These are phyloP conservation scores for Pangasius sanitwongsei DNA, from an alignment of 2,797 vertebrate species.

Conservation along the genomic window DNA sequence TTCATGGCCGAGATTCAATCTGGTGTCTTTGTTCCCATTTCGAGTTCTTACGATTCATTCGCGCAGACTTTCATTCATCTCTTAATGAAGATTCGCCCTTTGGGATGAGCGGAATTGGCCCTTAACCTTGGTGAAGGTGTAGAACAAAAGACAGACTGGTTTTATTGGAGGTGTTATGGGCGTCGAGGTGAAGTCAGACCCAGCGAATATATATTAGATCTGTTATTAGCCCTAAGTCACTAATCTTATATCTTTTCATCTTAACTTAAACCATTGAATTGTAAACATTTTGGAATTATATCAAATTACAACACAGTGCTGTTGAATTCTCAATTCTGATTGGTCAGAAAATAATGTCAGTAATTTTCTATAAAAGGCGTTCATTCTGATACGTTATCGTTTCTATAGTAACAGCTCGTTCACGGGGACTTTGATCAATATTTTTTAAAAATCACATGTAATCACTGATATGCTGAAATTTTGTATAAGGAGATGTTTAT, in stretches of 20 bases:
- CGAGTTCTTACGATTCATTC: neutral
- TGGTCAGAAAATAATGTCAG: neutral
- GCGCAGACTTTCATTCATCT: neutral
- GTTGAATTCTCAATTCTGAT: neutral
- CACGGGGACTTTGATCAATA: too few relatives aligned
- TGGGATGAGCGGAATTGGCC: constrained; percentile 10
- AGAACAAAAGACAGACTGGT: neutral
- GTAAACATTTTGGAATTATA: neutral
- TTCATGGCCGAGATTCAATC: neutral
- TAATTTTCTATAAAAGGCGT: neutral
- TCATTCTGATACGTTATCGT: neutral
- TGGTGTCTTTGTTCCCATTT: neutral
- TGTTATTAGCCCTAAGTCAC: neutral
- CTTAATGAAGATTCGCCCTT: constrained; percentile 18
- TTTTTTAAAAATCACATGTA: neutral
- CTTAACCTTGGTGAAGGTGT: constrained; percentile 12
- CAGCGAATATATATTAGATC: neutral
- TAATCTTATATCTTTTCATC: neutral
- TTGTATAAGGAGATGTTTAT: neutral
- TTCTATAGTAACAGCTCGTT: neutral
- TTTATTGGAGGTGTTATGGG: neutral
- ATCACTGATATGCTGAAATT: neutral
- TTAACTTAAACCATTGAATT: neutral
- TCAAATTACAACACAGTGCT: neutral
- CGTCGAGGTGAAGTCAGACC: neutral